Evolutionary conservation across 2,888 invertebrate species (phyloP).

Genomic region (Apamea anceps): DNA sequence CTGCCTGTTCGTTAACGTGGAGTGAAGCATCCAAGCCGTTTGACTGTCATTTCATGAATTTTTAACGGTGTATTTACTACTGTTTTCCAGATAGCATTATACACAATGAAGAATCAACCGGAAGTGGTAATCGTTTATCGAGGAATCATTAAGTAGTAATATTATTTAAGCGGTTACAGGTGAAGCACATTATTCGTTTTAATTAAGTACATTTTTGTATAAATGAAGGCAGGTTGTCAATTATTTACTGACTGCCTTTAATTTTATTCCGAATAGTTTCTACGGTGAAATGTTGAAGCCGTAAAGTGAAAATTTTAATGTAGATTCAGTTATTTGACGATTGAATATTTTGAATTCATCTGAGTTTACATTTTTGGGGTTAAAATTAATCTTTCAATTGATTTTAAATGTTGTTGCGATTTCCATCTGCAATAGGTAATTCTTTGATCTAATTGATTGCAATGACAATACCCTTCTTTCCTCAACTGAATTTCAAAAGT

Average conservation of each 20-base stretch:
- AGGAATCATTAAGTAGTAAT: slow-evolving; percentile 48
- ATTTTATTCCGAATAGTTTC: slow-evolving; percentile 34
- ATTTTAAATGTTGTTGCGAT: background rate
- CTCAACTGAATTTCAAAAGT: slow-evolving; percentile 3
- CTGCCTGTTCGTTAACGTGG: slow-evolving; percentile 11
- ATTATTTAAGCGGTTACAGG: slow-evolving; percentile 34
- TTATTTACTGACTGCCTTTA: slow-evolving; percentile 30
- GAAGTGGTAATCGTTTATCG: slow-evolving; percentile 51
- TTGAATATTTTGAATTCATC: background rate
- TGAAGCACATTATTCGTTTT: slow-evolving; percentile 29
- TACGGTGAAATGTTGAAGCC: slow-evolving; percentile 12
- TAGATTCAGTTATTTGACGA: background rate
- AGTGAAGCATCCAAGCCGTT: slow-evolving; percentile 8
- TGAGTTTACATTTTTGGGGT: background rate
- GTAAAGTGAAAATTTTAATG: slow-evolving; percentile 23
- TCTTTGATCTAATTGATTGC: background rate
- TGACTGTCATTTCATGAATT: slow-evolving; percentile 28
- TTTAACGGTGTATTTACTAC: slow-evolving; percentile 16
- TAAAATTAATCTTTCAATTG: background rate
- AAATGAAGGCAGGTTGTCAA: slow-evolving; percentile 28
- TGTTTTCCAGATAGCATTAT: slow-evolving; percentile 36
- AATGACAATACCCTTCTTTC: background rate
- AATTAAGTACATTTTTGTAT: slow-evolving; percentile 37
- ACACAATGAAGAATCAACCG: slow-evolving; percentile 33
- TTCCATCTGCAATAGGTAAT: background rate